Evolutionary conservation across 2,797 vertebrate species (phyloP).

Genomic region (Cyclopterus lumpus): DNA sequence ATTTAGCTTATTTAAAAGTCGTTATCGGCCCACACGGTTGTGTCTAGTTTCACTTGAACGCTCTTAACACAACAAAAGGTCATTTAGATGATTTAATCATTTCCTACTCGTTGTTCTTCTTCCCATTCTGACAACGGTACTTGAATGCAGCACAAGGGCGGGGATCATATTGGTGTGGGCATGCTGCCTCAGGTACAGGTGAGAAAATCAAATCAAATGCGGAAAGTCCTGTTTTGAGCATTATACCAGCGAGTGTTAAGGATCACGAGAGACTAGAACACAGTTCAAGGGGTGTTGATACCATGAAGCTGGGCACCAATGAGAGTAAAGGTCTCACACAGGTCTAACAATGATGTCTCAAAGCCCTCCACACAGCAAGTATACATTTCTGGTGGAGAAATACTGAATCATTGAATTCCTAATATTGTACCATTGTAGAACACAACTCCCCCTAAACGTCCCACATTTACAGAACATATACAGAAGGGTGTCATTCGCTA

Average conservation of each 20-base stretch:
- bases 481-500: background rate
- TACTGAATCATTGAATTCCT: background rate
- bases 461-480: background rate
- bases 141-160: constrained; percentile 7
- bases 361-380: background rate
- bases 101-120: background rate
- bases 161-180: background rate
- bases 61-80: background rate
- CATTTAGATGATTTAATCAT: background rate
- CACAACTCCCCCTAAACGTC: background rate
- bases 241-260: background rate
- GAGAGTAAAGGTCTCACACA: background rate
- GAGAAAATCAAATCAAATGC: background rate
- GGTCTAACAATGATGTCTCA: background rate
- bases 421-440: background rate
- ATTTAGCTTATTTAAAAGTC: background rate
- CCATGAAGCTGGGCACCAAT: background rate
- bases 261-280: background rate
- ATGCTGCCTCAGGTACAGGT: constrained; percentile 25
- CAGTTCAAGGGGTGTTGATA: background rate
- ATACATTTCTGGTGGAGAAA: too few relatives aligned
- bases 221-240: constrained; percentile 1
- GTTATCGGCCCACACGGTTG: background rate
- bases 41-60: background rate
- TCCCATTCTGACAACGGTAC: background rate